phyloP scores from a whole-genome alignment of 1,140 invertebrate genomes.

The Zaprionus ghesquierei region DNA sequence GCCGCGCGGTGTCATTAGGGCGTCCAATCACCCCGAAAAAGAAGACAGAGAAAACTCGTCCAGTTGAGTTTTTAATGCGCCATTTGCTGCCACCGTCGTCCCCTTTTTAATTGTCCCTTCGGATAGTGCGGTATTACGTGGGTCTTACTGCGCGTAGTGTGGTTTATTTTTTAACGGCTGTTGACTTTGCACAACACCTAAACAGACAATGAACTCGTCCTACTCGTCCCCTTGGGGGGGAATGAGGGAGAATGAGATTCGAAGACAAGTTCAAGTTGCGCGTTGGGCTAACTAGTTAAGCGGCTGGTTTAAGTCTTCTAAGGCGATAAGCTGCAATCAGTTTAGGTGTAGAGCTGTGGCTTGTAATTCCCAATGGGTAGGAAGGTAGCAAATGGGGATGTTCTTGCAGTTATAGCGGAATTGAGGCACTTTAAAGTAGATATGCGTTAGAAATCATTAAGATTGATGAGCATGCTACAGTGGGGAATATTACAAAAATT shows the following conservation, averaged over 20 bases:
- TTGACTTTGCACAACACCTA: conserved; percentile 47
- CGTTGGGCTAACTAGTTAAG: not conserved
- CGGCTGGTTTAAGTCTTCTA: conserved; percentile 4
- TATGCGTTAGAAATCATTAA: too few species aligned
- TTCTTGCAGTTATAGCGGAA: too few species aligned
- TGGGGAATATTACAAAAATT: too few species aligned
- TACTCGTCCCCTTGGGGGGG: not conserved
- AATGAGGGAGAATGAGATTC: not conserved
- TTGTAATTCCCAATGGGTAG: not conserved
- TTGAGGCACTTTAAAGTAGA: too few species aligned
- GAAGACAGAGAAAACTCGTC: conserved; percentile 30
- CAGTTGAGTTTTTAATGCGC: conserved; percentile 62
- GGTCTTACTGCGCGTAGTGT: not conserved
- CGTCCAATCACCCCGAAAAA: conserved; percentile 52
- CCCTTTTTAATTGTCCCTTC: conserved; percentile 62
- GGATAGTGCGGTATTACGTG: conserved; percentile 29
- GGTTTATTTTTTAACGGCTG: conserved; percentile 40
- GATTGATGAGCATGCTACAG: too few species aligned
- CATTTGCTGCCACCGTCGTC: conserved; percentile 53
- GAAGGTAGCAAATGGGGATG: too few species aligned
- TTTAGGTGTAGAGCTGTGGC: not conserved
- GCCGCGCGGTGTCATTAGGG: conserved; percentile 38
- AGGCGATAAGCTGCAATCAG: conserved; percentile 12
- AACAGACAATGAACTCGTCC: conserved; percentile 17
- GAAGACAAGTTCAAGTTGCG: conserved; percentile 24